Evolutionary conservation across 1,140 invertebrate genomes (phyloP).

Genomic region (Asbolus verrucosus): DNA sequence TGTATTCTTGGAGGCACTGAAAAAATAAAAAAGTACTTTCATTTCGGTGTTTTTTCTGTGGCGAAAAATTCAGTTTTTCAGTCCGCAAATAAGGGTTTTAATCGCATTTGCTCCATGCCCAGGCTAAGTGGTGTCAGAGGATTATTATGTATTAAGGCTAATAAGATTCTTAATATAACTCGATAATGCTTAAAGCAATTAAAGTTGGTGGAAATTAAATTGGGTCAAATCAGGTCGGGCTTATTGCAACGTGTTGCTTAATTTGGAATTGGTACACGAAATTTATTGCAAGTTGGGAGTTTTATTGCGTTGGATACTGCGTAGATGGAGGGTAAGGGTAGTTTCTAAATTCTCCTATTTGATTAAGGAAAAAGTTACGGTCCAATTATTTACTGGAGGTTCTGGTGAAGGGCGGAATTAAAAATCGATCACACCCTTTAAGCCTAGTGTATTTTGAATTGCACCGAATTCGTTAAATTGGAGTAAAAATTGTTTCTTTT

Average conservation of each 20-base stretch:
- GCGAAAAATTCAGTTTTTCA: too few species aligned
- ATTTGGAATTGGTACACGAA: constrained; percentile 21
- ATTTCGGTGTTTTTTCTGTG: background rate
- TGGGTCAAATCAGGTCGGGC: constrained; percentile 19
- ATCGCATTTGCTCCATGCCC: too few species aligned
- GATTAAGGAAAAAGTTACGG: background rate
- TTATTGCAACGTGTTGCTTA: constrained; percentile 36
- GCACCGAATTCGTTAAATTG: too few species aligned
- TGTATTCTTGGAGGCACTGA: constrained; percentile 72
- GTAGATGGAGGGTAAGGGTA: too few species aligned
- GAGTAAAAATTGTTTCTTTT: constrained; percentile 5
- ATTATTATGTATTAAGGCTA: constrained; percentile 3
- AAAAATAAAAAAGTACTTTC: constrained; percentile 52
- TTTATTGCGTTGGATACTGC: background rate
- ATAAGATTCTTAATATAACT: constrained; percentile 35
- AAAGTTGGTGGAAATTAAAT: constrained; percentile 19
- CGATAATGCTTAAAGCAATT: constrained; percentile 33
- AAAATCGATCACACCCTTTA: background rate
- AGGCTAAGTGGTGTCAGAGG: too few species aligned
- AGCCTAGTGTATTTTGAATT: background rate
- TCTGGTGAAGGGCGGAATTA: background rate
- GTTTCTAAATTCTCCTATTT: background rate
- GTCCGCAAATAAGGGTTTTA: too few species aligned
- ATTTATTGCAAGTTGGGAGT: constrained; percentile 29
- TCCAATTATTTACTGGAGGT: too few species aligned